A percentile compares a stretch with the other conserved stretches of the same genome.
Conservation (phyloP, 2,797 vertebrate genomes). For the Rhynchotus rufescens region DNA sequence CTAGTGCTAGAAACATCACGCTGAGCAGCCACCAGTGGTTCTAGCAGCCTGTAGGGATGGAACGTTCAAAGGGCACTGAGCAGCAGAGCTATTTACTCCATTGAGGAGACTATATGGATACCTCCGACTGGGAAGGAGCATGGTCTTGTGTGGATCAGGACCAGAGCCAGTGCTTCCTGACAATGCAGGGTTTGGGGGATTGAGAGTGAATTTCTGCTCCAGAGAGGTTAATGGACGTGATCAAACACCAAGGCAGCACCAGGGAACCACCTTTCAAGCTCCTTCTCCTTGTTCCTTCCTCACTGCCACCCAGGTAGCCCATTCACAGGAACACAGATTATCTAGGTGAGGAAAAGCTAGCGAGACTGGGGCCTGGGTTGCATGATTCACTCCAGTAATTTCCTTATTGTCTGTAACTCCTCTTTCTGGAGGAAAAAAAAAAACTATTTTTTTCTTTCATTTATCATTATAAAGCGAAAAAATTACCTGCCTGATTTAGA, state of each 20-base stretch:
- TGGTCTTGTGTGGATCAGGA: neutral
- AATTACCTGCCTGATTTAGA: neutral
- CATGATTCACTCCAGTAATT: neutral
- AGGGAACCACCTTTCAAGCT: neutral
- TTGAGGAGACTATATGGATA: neutral
- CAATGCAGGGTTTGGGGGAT: neutral
- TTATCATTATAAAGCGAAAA: neutral
- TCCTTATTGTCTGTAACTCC: neutral
- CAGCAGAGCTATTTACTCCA: neutral
- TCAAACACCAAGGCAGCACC: neutral
- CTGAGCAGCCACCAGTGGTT: neutral
- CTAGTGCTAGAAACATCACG: neutral
- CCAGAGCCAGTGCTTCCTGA: neutral
- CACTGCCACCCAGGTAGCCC: neutral
- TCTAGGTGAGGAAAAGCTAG: neutral
- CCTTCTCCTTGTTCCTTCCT: neutral
- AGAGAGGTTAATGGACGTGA: neutral
- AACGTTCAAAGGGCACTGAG: accelerated
- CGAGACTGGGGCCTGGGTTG: neutral
- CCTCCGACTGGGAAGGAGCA: neutral
- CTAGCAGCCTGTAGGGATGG: neutral
- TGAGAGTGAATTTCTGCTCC: neutral
- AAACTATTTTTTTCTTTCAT: neutral
- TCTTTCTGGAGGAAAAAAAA: neutral
- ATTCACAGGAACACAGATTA: neutral